Base-by-base conservation (phyloP, 2,888 invertebrate species). In the Nysson spinosus region DNA sequence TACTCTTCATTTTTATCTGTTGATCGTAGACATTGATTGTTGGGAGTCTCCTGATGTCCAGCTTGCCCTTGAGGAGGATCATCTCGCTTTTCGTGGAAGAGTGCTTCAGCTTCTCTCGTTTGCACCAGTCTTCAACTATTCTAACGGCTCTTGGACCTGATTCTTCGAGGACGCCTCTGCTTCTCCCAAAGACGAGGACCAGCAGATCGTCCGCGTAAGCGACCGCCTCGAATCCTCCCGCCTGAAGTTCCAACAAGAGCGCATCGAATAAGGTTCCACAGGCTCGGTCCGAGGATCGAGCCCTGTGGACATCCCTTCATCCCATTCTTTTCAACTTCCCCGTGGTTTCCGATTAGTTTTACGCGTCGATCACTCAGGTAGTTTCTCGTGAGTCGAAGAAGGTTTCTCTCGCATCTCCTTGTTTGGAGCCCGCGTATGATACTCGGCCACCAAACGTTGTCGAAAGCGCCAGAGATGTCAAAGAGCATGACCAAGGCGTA, bases 141-240 rank as follows among this genome's bases (percentile, higher is more conserved):
- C 11, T 4, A 68, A 55, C 46, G 30, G 28, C 46, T 14, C 19
- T 22, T 0, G 20, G 9, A 4, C n/a, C 54, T n/a, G 2, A 7
- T 20, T 32, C 6, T 16, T 39, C 28, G 1, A 28, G 0, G 3
- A 32, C 39, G 12, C 1, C 1, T 1, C 46, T 14, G 1, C 9
- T 39, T 1, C 4, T 2, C 0, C 39, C 55, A 3, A 37, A 20
- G 7, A 54, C 28, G 4, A 16, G 4, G 6, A 44, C 7, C 1
- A 37, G 20, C n/a, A 55, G 7, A 11, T 44, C 44, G n/a, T 44
- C 44, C 1, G 44, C 44, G n/a, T 44, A 44, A 3, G 44, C 44
- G 2, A 44, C 19, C 0, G 17, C 9, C 4, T 44, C 19, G n/a
- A 28, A 44, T 17, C 30, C 44, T 1, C 7, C 2, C 14, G 2